phyloP scores from a whole-genome alignment of 2,888 invertebrate genomes.

The Villa cingulata region DNA sequence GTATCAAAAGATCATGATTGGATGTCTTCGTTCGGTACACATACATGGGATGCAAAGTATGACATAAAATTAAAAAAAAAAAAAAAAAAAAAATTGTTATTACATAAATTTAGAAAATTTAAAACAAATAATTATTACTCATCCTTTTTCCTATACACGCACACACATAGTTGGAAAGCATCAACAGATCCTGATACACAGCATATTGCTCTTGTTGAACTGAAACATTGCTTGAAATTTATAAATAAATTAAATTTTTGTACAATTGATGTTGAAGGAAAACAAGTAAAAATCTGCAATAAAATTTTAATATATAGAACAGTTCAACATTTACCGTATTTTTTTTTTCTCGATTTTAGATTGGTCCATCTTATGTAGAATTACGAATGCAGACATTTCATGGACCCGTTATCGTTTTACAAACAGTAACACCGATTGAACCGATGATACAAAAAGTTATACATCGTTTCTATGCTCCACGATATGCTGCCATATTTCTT shows the following conservation, averaged over 20 bases:
- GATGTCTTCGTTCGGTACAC: slow-evolving; percentile 34
- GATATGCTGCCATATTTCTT: slow-evolving; percentile 46
- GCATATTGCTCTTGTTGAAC: slow-evolving; percentile 49
- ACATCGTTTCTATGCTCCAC: slow-evolving; percentile 60
- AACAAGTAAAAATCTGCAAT: slow-evolving; percentile 42
- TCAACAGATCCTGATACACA: slow-evolving; percentile 30
- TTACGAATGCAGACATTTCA: slow-evolving; percentile 46
- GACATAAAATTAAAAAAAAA: no score
- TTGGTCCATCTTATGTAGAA: slow-evolving; percentile 67
- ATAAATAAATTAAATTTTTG: slow-evolving; percentile 44
- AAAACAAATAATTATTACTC: not conserved
- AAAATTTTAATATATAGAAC: not conserved
- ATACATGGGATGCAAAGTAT: slow-evolving; percentile 43
- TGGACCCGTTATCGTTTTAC: slow-evolving; percentile 51
- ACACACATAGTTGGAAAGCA: slow-evolving; percentile 41
- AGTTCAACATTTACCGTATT: slow-evolving; percentile 4
- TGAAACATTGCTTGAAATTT: slow-evolving; percentile 50
- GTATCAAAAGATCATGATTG: slow-evolving; percentile 25
- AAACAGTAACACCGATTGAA: slow-evolving; percentile 65
- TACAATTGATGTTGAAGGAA: slow-evolving; percentile 46
- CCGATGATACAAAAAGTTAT: slow-evolving; percentile 62
- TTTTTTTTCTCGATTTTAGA: no score
- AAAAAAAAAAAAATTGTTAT: no score
- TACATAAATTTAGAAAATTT: not conserved
- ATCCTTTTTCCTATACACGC: no score